Base-by-base conservation (phyloP, 2,888 invertebrate species). In the Torymus aiolomorphi region DNA sequence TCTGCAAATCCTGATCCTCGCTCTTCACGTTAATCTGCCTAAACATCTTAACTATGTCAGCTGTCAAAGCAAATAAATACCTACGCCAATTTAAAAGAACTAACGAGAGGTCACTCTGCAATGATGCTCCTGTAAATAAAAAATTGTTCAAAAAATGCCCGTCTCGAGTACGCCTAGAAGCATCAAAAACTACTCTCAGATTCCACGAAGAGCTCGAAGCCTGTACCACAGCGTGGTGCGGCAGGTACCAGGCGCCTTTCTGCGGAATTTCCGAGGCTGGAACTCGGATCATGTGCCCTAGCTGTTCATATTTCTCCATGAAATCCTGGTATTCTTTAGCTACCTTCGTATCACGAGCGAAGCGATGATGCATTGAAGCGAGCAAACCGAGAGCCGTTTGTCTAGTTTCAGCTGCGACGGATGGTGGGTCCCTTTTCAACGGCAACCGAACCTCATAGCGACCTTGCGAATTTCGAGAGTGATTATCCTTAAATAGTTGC, bases 111-210 rank as follows among this genome's bases (percentile, higher is more conserved):
- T n/a, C n/a, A n/a, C n/a, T n/a, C n/a, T n/a, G n/a, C n/a, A n/a
- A n/a, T n/a, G n/a, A n/a, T n/a, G n/a, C n/a, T n/a, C n/a, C n/a
- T n/a, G n/a, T n/a, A n/a, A n/a, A n/a, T n/a, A n/a, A n/a, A n/a
- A n/a, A n/a, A n/a, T n/a, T n/a, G n/a, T n/a, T n/a, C n/a, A n/a
- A n/a, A n/a, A n/a, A n/a, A n/a, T n/a, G n/a, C n/a, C n/a, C n/a
- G n/a, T n/a, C n/a, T n/a, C n/a, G n/a, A n/a, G n/a, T n/a, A n/a
- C n/a, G n/a, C n/a, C n/a, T n/a, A n/a, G n/a, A n/a, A n/a, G 80
- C 80, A 59, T 82, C 66, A 49, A 80, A 78, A n/a, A 80, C 82
- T 0, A 78, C 78, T 8, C 78, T 59, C 0, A 82, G 24, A n/a
- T 77, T 80, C 24, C 20, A n/a, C n/a, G n/a, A n/a, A n/a, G n/a